Percentiles rank a stretch among this genome's conserved stretches.
phyloP scores from a whole-genome alignment of 1,140 invertebrate genomes.

The Dendroctonus valens region DNA sequence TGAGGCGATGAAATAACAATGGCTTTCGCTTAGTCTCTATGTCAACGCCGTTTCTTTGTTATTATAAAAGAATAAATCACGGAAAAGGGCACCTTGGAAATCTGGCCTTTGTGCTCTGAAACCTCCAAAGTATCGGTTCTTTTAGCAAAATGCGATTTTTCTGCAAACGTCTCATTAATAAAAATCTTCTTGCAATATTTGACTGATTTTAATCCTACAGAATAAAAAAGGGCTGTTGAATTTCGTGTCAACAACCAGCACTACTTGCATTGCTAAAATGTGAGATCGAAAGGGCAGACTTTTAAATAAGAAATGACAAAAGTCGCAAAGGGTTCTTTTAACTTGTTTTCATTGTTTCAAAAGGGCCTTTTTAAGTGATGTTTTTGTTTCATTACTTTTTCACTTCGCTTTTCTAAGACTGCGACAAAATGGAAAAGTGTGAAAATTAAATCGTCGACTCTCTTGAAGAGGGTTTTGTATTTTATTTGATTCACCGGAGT shows the following conservation, averaged over 20 bases:
- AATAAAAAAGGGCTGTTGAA: background rate
- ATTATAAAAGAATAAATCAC: too few species aligned
- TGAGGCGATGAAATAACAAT: too few species aligned
- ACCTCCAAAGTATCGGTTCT: too few species aligned
- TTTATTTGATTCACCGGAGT: background rate
- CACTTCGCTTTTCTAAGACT: background rate
- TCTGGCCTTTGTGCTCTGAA: too few species aligned
- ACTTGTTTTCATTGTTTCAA: constrained; percentile 7
- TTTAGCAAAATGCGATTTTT: too few species aligned
- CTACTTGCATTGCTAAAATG: too few species aligned
- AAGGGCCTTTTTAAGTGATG: background rate
- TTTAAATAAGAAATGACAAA: background rate
- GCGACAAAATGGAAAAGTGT: background rate
- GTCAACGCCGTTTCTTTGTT: too few species aligned
- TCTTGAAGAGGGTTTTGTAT: background rate
- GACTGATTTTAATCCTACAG: background rate
- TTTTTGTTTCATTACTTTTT: constrained; percentile 1
- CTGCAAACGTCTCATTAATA: background rate
- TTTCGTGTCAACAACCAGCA: too few species aligned
- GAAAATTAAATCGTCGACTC: background rate
- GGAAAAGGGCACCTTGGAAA: too few species aligned
- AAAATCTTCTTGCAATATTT: background rate
- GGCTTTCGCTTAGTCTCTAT: too few species aligned
- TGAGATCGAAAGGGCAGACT: too few species aligned
- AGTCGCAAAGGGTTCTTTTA: background rate